A percentile compares a stretch with the other conserved stretches of the same genome.
These are phyloP conservation scores for Lepidostoma basale DNA, from an alignment of 1,140 invertebrate genomes.

Conservation along the genomic window DNA sequence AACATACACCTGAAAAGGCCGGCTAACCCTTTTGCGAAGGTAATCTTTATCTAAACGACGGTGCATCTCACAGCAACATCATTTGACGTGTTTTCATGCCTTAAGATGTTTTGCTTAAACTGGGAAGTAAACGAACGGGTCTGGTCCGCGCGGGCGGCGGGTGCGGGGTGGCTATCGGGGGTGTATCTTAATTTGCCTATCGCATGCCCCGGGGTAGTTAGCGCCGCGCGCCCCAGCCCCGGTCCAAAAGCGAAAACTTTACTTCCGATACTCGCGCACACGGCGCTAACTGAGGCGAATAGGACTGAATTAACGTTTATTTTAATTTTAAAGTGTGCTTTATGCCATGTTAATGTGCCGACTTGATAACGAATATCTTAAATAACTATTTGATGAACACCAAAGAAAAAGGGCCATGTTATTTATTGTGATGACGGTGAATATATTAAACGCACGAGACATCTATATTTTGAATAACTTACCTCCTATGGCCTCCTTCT, in stretches of 20 bases:
- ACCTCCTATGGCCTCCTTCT: no score
- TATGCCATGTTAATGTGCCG: not conserved
- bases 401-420: no score
- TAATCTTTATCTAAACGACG: no score
- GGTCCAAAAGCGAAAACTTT: no score
- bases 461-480: no score
- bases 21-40: not conserved
- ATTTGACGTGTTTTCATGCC: not conserved
- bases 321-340: constrained; percentile 22
- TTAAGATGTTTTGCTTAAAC: not conserved
- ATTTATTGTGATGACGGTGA: no score
- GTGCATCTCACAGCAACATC: not conserved
- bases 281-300: not conserved
- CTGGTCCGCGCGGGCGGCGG: no score
- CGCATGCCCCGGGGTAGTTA: constrained; percentile 1
- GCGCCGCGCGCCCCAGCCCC: not conserved
- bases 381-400: no score
- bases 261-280: not conserved
- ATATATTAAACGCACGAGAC: no score
- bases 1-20: no score
- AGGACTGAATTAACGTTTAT: constrained; percentile 22
- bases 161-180: not conserved
- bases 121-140: no score
- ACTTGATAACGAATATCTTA: no score
- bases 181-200: not conserved